Conservation (phyloP, 1,140 invertebrate species). For the Ooceraea biroi region DNA sequence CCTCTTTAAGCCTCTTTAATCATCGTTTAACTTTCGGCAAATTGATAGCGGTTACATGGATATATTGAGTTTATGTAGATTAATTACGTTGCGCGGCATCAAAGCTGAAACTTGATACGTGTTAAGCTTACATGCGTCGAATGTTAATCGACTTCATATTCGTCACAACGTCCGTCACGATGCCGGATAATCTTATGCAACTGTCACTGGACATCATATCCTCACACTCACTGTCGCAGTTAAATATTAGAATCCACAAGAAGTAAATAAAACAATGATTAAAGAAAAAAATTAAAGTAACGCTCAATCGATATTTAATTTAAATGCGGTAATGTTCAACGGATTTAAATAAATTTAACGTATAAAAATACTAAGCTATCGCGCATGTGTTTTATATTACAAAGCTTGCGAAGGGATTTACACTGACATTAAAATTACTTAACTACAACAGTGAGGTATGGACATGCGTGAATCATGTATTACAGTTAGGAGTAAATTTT, state of each 20-base stretch:
- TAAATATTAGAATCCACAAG: too few species aligned
- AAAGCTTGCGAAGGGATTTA: neutral
- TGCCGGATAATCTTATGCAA: neutral
- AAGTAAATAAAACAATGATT: too few species aligned
- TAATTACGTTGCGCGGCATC: conserved; percentile 26
- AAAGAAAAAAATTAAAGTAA: too few species aligned
- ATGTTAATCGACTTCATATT: conserved; percentile 27
- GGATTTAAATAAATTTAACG: neutral
- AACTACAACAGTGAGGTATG: neutral
- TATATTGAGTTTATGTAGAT: conserved; percentile 49
- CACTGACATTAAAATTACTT: conserved; percentile 8
- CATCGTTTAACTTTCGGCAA: conserved; percentile 2
- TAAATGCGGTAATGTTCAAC: neutral
- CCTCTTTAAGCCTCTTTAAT: neutral
- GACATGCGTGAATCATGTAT: neutral
- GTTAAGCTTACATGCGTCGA: conserved; percentile 22
- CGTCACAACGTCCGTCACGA: neutral
- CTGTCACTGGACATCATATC: neutral
- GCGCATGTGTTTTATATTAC: neutral
- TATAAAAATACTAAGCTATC: neutral
- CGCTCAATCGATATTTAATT: neutral
- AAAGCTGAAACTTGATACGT: conserved; percentile 35
- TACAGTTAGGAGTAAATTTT: conserved; percentile 22
- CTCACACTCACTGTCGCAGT: neutral
- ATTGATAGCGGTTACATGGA: conserved; percentile 21